These are phyloP conservation scores for Galbula dea DNA, from an alignment of 2,113 vertebrate genomes.

Conservation along the genomic window DNA sequence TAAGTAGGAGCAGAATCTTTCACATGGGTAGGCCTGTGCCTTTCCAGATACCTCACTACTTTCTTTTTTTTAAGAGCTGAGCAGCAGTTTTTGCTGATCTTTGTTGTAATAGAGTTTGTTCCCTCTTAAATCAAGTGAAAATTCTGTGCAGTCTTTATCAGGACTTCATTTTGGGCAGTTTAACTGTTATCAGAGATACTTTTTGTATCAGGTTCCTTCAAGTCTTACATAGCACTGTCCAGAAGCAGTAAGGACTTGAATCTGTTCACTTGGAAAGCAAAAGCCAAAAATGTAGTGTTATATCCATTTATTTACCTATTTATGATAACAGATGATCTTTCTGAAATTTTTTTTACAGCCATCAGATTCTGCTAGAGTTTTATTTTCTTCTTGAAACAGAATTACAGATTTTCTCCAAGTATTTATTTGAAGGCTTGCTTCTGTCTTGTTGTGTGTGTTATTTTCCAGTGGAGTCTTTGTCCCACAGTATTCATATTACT, in stretches of 20 bases:
- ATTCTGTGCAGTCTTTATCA: neutral
- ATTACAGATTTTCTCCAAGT: neutral
- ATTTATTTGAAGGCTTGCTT: neutral
- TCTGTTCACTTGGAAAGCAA: neutral
- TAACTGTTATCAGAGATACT: neutral
- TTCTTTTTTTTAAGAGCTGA: neutral
- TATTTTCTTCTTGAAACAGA: neutral
- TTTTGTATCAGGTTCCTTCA: neutral
- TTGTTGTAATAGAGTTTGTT: neutral
- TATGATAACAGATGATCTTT: neutral
- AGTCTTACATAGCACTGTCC: rapidly evolving
- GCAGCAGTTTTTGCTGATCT: neutral
- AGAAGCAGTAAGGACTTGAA: neutral
- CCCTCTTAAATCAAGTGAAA: neutral
- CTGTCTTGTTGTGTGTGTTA: neutral
- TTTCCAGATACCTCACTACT: neutral
- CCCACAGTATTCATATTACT: neutral
- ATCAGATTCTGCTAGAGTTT: neutral
- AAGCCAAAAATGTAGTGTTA: neutral
- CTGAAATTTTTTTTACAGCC: neutral
- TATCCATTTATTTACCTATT: neutral
- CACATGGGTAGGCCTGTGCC: neutral
- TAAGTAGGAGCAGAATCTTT: neutral
- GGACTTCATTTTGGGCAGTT: neutral
- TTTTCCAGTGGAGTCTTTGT: neutral